Evolutionary conservation across 30 jellyfish, hydroid and myxozoan species (phyloP), one percentile per base, ranked within the genome.

Genomic region (Aurelia aurita): DNA sequence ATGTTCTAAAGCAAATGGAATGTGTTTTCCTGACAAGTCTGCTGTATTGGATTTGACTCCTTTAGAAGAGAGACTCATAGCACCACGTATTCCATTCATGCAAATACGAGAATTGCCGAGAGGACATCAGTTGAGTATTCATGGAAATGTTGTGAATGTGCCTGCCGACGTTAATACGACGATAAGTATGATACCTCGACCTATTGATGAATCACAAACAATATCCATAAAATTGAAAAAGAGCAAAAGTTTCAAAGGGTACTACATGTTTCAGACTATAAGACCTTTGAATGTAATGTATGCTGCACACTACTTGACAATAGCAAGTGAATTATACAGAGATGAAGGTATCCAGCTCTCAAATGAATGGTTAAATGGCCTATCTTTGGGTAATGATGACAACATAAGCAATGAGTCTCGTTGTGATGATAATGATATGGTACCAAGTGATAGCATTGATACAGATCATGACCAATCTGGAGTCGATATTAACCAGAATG

Each of bases 141-240:
- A 79, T 65, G 90, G 90, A 34, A 62, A 46, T 79, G 72, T 79
- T 7, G 90, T 79, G n/a, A 79, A 79, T 79, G 90, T 79, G 14
- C 90, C 90, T 18, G 70, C 90, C 10, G 82, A 79, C 64, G 90
- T 79, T 10, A 31, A 63, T 79, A 8, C 53, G 7, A 60, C 58
- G 3, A 44, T 62, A 3, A 39, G 26, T 18, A 5, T 9, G 28
- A 3, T 79, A 5, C 90, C 90, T 7, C 45, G 82, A 35, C n/a
- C 31, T 15, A 25, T 62, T 7, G 5, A 18, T 26, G 84, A 79
- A 47, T 64, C 90, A 22, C 90, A 79, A 31, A 61, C 90, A 5
- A 39, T 71, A 12, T 25, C 77, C n/a, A 28, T 71, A 5, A 39
- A 71, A 39, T 46, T 71, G 26, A 71, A 71, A 39, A 11, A 75